Percentiles rank a stretch among this genome's conserved stretches.
These are phyloP conservation scores for Cryptotermes secundus DNA, from an alignment of 1,140 invertebrate species.

Conservation along the genomic window DNA sequence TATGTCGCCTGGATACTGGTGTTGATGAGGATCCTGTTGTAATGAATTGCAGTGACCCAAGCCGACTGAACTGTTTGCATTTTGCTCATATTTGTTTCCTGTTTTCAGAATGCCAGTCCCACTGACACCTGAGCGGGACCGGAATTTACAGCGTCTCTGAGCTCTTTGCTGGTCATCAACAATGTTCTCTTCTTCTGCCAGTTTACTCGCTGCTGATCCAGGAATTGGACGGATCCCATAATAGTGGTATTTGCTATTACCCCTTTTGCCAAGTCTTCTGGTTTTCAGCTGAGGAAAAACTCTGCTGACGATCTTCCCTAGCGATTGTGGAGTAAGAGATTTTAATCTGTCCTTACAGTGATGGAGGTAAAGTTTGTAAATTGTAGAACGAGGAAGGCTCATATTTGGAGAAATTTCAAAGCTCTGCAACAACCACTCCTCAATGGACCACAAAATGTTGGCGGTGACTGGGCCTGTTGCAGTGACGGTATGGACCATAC, in stretches of 20 bases:
- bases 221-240: too few species aligned
- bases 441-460: too few species aligned
- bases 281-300: slow-evolving; percentile 95
- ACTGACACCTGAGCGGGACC: slow-evolving; percentile 35
- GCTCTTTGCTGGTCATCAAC: slow-evolving; percentile 57
- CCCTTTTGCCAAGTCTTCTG: slow-evolving; percentile 84
- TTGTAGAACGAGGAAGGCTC: slow-evolving; percentile 89
- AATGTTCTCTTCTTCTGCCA: slow-evolving; percentile 58
- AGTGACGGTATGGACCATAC: too few species aligned
- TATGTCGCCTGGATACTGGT: slow-evolving; percentile 78
- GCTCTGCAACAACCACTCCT: slow-evolving; percentile 97
- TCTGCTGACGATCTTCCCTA: slow-evolving; percentile 97
- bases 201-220: too few species aligned
- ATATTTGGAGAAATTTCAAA: slow-evolving; percentile 98
- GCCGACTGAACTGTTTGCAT: too few species aligned
- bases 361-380: slow-evolving; percentile 95
- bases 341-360: slow-evolving; percentile 95
- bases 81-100: too few species aligned
- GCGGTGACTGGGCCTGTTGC: too few species aligned
- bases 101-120: too few species aligned
- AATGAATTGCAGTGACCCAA: too few species aligned
- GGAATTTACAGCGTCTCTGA: slow-evolving; percentile 51
- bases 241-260: too few species aligned
- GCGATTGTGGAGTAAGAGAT: slow-evolving; percentile 97
- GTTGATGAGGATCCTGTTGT: too few species aligned